phyloP scores from a whole-genome alignment of 2,888 invertebrate species.

The Poecilus cupreus region DNA sequence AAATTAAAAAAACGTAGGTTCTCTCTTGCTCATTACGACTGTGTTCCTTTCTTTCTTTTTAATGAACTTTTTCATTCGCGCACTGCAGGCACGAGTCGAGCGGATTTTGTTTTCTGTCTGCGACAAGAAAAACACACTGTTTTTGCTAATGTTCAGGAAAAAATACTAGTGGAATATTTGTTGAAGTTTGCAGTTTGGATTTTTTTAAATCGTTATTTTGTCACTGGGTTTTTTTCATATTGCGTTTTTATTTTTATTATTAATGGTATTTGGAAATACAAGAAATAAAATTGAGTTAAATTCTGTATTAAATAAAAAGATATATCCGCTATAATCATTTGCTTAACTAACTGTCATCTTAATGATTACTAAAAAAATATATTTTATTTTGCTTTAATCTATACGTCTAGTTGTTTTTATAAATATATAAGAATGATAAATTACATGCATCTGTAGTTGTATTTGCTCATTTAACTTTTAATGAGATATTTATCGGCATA shows the following conservation, averaged over 20 bases:
- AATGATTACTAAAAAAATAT: neutral
- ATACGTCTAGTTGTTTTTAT: neutral
- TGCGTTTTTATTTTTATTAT: no score
- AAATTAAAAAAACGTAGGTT: constrained; percentile 29
- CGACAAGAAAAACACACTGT: constrained; percentile 19
- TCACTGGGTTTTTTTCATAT: no score
- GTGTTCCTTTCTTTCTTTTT: constrained; percentile 18
- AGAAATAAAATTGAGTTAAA: no score
- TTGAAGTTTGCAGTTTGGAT: neutral
- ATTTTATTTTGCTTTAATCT: neutral
- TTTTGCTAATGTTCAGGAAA: neutral
- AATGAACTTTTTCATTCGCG: constrained; percentile 23
- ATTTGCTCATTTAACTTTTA: neutral
- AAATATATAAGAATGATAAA: neutral
- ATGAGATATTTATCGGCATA: constrained; percentile 5
- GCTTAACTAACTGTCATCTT: neutral
- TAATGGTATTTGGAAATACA: no score
- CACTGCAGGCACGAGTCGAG: constrained; percentile 21
- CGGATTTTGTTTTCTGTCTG: constrained; percentile 7
- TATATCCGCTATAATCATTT: no score
- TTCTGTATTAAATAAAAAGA: no score
- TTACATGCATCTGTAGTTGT: neutral
- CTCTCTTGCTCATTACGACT: constrained; percentile 32
- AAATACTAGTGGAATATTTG: neutral
- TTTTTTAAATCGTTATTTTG: neutral